A percentile compares a stretch with the other conserved stretches of the same genome.
phyloP scores from a whole-genome alignment of 2,888 invertebrate species.

The Thyatira batis region DNA sequence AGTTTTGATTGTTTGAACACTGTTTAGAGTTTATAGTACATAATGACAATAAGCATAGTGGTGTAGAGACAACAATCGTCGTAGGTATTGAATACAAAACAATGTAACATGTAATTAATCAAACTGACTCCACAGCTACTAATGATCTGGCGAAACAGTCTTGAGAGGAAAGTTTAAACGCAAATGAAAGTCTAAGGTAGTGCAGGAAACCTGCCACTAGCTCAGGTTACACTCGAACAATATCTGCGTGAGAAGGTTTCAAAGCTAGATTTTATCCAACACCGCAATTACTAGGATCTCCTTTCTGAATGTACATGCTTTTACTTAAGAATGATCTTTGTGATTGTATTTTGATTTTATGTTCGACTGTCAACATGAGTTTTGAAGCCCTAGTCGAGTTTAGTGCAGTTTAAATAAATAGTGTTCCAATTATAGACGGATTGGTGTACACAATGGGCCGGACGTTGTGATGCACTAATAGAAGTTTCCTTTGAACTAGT shows the following conservation, averaged over 20 bases:
- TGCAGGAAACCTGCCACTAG: constrained; percentile 29
- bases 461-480: constrained; percentile 67
- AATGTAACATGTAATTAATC: neutral
- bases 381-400: constrained; percentile 2
- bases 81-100: neutral
- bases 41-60: neutral
- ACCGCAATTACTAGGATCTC: neutral
- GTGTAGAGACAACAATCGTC: neutral
- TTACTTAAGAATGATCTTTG: no score
- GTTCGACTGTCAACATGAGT: neutral
- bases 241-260: constrained; percentile 42
- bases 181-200: constrained; percentile 36
- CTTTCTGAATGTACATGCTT: constrained; percentile 2
- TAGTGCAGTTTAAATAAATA: constrained; percentile 18
- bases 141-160: neutral
- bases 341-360: neutral
- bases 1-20: neutral
- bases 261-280: constrained; percentile 20
- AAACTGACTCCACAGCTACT: neutral
- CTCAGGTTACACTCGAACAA: constrained; percentile 35
- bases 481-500: constrained; percentile 74
- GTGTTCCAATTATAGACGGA: constrained; percentile 53
- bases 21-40: neutral
- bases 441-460: constrained; percentile 59
- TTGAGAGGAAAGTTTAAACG: constrained; percentile 38